Conservation (phyloP, 2,113 vertebrate species). For the Lycocorax pyrrhopterus region DNA sequence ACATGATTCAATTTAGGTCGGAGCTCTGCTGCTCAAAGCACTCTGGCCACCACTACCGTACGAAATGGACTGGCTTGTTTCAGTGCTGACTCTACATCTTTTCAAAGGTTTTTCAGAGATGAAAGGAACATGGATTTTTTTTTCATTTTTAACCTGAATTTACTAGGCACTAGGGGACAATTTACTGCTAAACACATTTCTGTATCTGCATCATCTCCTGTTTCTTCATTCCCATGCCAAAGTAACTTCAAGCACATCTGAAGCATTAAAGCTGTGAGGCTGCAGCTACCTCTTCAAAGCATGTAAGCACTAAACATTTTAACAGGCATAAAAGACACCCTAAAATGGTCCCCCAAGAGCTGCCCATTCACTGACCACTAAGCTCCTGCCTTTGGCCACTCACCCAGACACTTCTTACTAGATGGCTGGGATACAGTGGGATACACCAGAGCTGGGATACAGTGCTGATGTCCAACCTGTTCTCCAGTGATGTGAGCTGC, state of each 20-base stretch:
- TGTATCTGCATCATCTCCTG: not conserved
- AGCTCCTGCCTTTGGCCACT: not conserved
- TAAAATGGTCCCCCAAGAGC: not conserved
- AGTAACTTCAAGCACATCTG: not conserved
- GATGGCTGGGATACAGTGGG: no score
- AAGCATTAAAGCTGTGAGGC: not conserved
- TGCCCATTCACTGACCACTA: not conserved
- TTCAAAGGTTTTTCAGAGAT: not conserved
- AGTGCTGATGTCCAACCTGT: not conserved
- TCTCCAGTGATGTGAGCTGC: not conserved
- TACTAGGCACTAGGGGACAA: not conserved
- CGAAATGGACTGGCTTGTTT: not conserved
- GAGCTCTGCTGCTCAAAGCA: constrained; percentile 9
- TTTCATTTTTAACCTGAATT: not conserved
- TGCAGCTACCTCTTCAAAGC: not conserved
- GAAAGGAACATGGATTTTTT: not conserved
- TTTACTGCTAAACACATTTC: not conserved
- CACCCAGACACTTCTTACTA: not conserved
- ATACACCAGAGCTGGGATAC: not conserved
- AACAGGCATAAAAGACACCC: not conserved
- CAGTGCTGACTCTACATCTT: not conserved
- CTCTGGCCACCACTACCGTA: not conserved
- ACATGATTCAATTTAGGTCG: constrained; percentile 13
- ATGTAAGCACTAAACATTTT: not conserved
- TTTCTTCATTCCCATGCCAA: not conserved